Conservation (phyloP, 64 coral and sea anemone genomes). For the Dendronephthya gigantea region DNA sequence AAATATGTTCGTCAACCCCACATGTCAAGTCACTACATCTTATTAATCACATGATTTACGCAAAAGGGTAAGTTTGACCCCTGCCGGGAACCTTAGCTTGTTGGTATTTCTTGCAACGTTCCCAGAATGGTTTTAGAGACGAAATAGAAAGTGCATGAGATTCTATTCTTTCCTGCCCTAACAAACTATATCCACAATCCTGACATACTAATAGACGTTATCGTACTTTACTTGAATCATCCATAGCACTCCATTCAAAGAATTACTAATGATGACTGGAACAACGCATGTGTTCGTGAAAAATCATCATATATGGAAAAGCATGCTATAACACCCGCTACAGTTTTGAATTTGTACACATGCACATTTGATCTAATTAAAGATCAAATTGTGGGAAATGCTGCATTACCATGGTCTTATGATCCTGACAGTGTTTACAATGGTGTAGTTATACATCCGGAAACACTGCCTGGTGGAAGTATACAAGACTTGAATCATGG, state of each 20-base stretch:
- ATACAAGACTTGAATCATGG: constrained; percentile 36
- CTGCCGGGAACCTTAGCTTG: too few species aligned
- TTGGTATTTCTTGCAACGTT: too few species aligned
- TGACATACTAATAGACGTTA: background rate
- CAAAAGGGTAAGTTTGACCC: too few species aligned
- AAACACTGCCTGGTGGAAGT: constrained; percentile 49
- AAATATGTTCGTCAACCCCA: too few species aligned
- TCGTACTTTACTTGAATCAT: too few species aligned
- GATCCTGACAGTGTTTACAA: constrained; percentile 29
- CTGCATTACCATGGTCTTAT: constrained; percentile 55
- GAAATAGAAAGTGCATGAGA: too few species aligned
- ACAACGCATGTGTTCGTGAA: background rate
- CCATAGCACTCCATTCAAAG: constrained; percentile 53
- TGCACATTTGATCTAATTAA: constrained; percentile 15
- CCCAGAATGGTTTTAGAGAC: too few species aligned
- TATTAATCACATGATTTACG: too few species aligned
- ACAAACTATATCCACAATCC: too few species aligned
- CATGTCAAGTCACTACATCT: too few species aligned
- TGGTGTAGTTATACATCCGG: constrained; percentile 48
- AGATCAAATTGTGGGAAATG: constrained; percentile 18
- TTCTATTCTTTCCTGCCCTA: background rate
- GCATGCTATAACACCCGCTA: constrained; percentile 41
- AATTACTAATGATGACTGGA: constrained; percentile 51
- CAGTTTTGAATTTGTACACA: constrained; percentile 54
- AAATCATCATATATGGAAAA: background rate